phyloP scores from a whole-genome alignment of 2,888 invertebrate species.

The Drosophila greeni region DNA sequence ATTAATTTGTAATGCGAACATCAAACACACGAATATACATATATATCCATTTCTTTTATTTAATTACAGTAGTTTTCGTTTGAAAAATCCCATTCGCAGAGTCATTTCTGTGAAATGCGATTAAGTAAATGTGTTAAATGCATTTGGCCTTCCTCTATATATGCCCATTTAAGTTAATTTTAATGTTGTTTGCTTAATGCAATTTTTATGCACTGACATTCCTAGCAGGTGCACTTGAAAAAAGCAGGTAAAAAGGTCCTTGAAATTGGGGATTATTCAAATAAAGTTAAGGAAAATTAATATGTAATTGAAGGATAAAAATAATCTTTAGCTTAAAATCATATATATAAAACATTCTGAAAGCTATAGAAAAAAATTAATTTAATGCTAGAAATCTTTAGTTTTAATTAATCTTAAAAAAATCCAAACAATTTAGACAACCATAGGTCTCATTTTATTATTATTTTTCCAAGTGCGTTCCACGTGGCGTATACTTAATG shows the following conservation, averaged over 20 bases:
- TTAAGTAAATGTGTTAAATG: conserved; percentile 66
- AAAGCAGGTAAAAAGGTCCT: not conserved
- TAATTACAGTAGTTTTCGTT: conserved; percentile 23
- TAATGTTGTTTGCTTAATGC: conserved; percentile 67
- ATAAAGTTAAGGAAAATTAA: no score
- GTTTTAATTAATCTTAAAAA: no score
- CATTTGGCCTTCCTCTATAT: conserved; percentile 49
- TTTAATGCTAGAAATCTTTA: no score
- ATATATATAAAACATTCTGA: no score
- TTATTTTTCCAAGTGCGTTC: conserved; percentile 1
- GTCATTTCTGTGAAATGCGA: conserved; percentile 53
- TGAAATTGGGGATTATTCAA: not conserved
- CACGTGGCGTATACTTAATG: conserved; percentile 56
- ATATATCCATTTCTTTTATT: conserved; percentile 32
- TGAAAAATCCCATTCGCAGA: conserved; percentile 27
- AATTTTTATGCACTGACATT: conserved; percentile 59
- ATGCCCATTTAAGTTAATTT: conserved; percentile 64
- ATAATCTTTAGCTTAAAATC: no score
- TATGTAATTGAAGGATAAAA: no score
- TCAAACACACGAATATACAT: conserved; percentile 19
- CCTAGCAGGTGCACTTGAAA: not conserved
- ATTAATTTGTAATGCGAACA: conserved; percentile 54
- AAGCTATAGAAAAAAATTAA: no score
- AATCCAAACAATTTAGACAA: no score
- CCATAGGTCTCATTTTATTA: no score